These are phyloP conservation scores for Drosophila percnosoma DNA, from an alignment of 2,888 invertebrate species.

Conservation along the genomic window DNA sequence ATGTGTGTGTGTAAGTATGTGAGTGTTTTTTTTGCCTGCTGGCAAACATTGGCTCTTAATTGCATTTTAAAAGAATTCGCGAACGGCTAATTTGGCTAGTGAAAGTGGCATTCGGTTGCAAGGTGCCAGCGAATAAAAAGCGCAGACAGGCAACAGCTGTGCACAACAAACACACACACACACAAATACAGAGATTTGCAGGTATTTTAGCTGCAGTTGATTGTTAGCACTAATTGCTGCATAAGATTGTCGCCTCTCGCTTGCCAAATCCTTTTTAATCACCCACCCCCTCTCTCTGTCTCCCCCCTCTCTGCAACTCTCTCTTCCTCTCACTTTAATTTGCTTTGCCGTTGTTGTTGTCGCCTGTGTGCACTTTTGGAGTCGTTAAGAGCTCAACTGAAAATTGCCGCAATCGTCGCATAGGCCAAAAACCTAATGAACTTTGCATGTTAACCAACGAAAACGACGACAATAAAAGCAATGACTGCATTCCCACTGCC, in stretches of 20 bases:
- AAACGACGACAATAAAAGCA: slow-evolving; percentile 40
- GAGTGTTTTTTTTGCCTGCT: slow-evolving; percentile 34
- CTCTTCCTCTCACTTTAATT: neutral
- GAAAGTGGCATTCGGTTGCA: slow-evolving; percentile 53
- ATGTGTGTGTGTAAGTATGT: neutral
- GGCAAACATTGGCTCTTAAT: slow-evolving; percentile 70
- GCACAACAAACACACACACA: slow-evolving; percentile 6
- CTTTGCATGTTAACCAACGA: slow-evolving; percentile 70
- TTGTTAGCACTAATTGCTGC: slow-evolving; percentile 74
- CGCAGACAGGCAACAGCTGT: slow-evolving; percentile 35
- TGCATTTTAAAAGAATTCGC: slow-evolving; percentile 72
- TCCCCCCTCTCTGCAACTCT: slow-evolving; percentile 1
- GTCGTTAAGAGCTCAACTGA: slow-evolving; percentile 57
- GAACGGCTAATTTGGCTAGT: slow-evolving; percentile 74
- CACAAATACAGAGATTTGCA: slow-evolving; percentile 9
- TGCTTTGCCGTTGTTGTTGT: slow-evolving; percentile 25
- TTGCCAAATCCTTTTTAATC: neutral
- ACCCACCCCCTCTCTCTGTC: neutral
- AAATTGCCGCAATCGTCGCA: slow-evolving; percentile 60
- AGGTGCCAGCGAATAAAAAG: slow-evolving; percentile 64
- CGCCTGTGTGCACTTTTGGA: slow-evolving; percentile 59
- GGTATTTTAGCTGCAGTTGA: slow-evolving; percentile 34
- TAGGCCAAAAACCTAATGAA: slow-evolving; percentile 77
- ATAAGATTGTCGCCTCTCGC: slow-evolving; percentile 52
- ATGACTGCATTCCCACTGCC: slow-evolving; percentile 5